Percentiles rank a stretch among this genome's conserved stretches.
phyloP scores from a whole-genome alignment of 2,113 vertebrate genomes.

The Rousettus leschenaultii region DNA sequence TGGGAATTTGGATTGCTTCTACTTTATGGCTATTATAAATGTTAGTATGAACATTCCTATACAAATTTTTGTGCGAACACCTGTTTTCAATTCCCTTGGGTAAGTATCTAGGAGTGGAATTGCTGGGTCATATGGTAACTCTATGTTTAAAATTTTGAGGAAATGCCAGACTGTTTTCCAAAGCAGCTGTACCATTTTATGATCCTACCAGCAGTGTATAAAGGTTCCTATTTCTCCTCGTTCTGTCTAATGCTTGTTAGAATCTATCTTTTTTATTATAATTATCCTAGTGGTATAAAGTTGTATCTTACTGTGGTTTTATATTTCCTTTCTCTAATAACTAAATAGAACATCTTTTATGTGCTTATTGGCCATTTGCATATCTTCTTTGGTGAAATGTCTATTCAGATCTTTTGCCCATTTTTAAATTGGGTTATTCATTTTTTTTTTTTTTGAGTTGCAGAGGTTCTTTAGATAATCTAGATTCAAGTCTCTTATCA shows the following conservation, averaged over 20 bases:
- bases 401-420: neutral
- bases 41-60: conserved; percentile 15
- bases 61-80: conserved; percentile 15
- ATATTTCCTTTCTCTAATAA: conserved; percentile 26
- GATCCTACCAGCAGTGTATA: neutral
- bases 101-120: conserved; percentile 5
- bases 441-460: neutral
- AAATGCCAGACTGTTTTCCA: conserved; percentile 27
- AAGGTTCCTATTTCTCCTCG: neutral
- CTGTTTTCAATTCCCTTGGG: conserved; percentile 2
- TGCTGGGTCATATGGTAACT: conserved; percentile 1
- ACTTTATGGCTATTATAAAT: conserved; percentile 7
- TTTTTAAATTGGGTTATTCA: neutral
- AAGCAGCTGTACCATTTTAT: neutral
- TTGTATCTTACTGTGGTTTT: conserved; percentile 29
- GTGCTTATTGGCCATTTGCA: neutral
- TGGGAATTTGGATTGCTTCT: conserved; percentile 10
- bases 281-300: neutral
- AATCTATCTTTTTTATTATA: conserved; percentile 4
- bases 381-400: conserved; percentile 10
- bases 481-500: neutral
- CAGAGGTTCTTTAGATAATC: conserved; percentile 20
- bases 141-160: conserved; percentile 32
- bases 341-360: conserved; percentile 7
- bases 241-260: neutral